Conservation (phyloP, 2,888 invertebrate species). For the Zhengitettix transpicula region DNA sequence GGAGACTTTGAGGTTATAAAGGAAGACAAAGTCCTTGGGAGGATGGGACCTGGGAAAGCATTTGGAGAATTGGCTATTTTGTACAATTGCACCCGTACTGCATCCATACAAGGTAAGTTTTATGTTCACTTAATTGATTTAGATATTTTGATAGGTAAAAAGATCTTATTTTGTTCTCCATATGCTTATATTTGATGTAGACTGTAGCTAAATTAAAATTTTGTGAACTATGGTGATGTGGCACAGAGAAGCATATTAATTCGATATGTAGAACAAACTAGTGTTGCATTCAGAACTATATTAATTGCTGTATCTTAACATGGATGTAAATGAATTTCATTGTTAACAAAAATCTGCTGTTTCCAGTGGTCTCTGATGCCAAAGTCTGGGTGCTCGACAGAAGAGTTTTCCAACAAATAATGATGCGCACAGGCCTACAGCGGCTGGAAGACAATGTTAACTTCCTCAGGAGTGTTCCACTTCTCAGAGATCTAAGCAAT, state of each 20-base stretch:
- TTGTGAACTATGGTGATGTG: too few species aligned
- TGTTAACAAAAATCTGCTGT: neutral
- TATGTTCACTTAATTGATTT: too few species aligned
- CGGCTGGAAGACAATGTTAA: conserved; percentile 46
- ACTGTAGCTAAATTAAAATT: too few species aligned
- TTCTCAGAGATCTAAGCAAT: conserved; percentile 36
- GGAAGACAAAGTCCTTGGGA: conserved; percentile 41
- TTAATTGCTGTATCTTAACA: neutral
- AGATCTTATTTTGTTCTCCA: too few species aligned
- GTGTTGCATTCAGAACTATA: neutral
- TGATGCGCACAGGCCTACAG: conserved; percentile 52
- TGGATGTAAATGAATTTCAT: neutral
- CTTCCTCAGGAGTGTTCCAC: conserved; percentile 45
- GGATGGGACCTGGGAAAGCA: conserved; percentile 46
- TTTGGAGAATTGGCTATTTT: conserved; percentile 57
- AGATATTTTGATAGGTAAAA: too few species aligned
- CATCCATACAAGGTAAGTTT: conserved; percentile 38
- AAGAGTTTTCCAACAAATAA: conserved; percentile 49
- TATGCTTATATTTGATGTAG: too few species aligned
- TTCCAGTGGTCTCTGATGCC: conserved; percentile 40
- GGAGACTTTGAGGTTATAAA: conserved; percentile 53
- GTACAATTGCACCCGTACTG: conserved; percentile 55
- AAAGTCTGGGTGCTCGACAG: conserved; percentile 52
- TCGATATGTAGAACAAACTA: too few species aligned
- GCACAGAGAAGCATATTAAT: too few species aligned